Percentiles rank a stretch among this genome's conserved stretches.
Evolutionary conservation across 2,888 invertebrate species (phyloP).

Genomic region (Cephalotes varians): DNA sequence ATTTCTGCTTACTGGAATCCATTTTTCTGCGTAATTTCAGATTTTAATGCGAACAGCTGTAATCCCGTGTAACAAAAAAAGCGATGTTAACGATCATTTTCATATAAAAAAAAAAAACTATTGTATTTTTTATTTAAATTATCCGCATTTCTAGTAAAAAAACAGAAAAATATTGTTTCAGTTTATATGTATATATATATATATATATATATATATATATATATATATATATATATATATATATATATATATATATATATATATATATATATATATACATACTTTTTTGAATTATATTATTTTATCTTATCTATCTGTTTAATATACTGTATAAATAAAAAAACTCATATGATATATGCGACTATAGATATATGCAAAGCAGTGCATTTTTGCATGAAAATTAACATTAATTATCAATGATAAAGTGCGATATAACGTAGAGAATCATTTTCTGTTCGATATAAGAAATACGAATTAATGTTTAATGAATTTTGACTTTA

Average conservation of each 20-base stretch:
- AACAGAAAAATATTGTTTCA: background rate
- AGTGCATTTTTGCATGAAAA: background rate
- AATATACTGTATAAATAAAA: background rate
- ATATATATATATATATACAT: too few relatives aligned
- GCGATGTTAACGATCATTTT: background rate
- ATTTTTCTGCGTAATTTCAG: background rate
- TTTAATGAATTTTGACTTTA: too few relatives aligned
- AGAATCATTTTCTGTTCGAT: background rate
- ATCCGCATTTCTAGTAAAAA: background rate
- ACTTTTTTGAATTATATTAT: background rate
- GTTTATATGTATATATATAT: too few relatives aligned
- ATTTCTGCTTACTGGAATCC: background rate
- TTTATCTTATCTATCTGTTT: background rate
- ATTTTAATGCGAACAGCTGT: background rate
- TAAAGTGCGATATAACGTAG: background rate
- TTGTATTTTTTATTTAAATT: background rate
- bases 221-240: too few relatives aligned
- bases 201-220: too few relatives aligned
- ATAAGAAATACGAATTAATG: background rate
- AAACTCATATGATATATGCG: background rate
- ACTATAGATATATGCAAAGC: background rate
- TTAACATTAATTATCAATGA: background rate
- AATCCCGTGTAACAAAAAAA: background rate
- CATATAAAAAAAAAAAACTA: background rate
- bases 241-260: too few relatives aligned